A percentile compares a stretch with the other conserved stretches of the same genome.
These are phyloP conservation scores for Eidolon helvum DNA, from an alignment of 2,113 vertebrate genomes.

Conservation along the genomic window DNA sequence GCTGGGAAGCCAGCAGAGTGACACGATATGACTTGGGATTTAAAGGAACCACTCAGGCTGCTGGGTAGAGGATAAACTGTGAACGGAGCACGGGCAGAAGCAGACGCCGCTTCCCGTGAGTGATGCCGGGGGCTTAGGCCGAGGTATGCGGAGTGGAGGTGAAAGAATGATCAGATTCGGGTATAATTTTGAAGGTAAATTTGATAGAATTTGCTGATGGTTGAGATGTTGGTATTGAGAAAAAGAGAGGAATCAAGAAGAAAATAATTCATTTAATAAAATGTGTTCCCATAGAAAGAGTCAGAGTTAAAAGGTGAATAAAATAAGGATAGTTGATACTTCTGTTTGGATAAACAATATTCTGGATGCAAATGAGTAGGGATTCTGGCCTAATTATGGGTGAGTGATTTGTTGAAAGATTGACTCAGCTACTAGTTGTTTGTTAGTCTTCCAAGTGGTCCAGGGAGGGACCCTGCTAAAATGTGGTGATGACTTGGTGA, in stretches of 20 bases:
- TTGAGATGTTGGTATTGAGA: neutral
- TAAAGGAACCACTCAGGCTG: neutral
- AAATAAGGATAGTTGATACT: neutral
- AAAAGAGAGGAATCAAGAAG: neutral
- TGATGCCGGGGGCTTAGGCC: neutral
- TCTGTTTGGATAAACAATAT: neutral
- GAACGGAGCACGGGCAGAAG: neutral
- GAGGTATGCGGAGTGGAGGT: neutral
- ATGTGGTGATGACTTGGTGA: neutral
- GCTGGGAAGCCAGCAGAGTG: neutral
- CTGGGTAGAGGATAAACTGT: neutral
- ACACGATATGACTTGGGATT: neutral
- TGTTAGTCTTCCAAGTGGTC: neutral
- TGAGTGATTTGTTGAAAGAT: neutral
- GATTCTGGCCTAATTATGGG: neutral
- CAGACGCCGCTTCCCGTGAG: neutral
- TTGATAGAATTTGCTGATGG: neutral
- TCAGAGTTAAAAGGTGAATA: neutral
- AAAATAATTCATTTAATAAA: slow-evolving; percentile 1
- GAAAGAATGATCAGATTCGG: neutral
- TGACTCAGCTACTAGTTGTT: neutral
- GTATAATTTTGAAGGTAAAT: neutral
- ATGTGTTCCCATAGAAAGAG: neutral
- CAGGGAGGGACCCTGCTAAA: neutral
- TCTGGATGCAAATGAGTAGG: neutral